Conservation (phyloP, 2,113 vertebrate species). For the mouse (Mus musculus) region GRCm39 chr8:4815001-4815500, state of each 20-base stretch:
- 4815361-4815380: neutral
- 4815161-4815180: neutral
- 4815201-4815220: neutral
- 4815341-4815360: neutral
- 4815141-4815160: neutral
- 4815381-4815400: neutral
- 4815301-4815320: neutral
- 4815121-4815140: neutral
- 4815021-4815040: slow-evolving; percentile 90
- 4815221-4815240: neutral
- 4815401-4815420: neutral
- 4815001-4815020: slow-evolving; percentile 88
- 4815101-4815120: neutral
- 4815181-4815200: neutral
- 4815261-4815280: neutral
- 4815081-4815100: slow-evolving; percentile 88
- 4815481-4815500: neutral
- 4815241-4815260: neutral
- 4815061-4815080: slow-evolving; percentile 90
- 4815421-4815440: neutral
- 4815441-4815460: neutral
- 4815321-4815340: neutral
- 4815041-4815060: slow-evolving; percentile 88
- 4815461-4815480: neutral
- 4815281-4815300: neutral